Evolutionary conservation across 2,113 vertebrate genomes (phyloP), one percentile per base, ranked within the genome.

Genomic region (Corydoras maculifer): DNA sequence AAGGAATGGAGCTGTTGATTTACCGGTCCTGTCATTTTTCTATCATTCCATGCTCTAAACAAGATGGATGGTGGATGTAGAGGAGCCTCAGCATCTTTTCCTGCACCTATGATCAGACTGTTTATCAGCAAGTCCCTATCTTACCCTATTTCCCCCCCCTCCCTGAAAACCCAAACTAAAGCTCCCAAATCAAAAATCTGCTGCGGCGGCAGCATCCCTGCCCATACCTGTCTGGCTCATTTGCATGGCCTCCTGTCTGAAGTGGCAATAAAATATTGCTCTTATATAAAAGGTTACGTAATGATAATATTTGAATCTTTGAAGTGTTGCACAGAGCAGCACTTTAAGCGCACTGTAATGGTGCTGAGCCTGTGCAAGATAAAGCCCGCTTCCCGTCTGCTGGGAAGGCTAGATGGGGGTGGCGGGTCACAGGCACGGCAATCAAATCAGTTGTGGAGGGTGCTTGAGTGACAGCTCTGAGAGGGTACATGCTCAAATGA

Each of bases 61-160:
- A 81, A 81, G 88, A 87, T 78, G 85, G 86, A 90, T 88, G 81
- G 82, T 60, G 67, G 78, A 78, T 79, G 74, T 72, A 62, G 30
- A 9, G 63, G 54, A 61, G 74, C 80, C 76, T 53, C 67, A 50
- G 77, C 80, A 75, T 81, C 69, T 81, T 82, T 87, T 75, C 80
- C 81, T 80, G 81, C 77, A 78, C 81, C 80, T 82, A 77, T 86
- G 82, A 87, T 88, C 76, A 78, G 63, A 70, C 81, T 85, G 85
- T 80, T 81, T 25, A 25, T 25, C 77, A 75, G 79, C 81, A 77
- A 76, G 32, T 61, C 80, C 83, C 83, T 74, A 81, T 87, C 85
- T 43, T 5, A 25, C 10, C 8, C 48, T 64, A 68, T 3, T 74
- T 69, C 31, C 35, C 65, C 74, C 79, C 82, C 81, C 82, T 84